These are phyloP conservation scores for Metaphire vulgaris DNA, from an alignment of 1,140 invertebrate genomes.

Conservation along the genomic window DNA sequence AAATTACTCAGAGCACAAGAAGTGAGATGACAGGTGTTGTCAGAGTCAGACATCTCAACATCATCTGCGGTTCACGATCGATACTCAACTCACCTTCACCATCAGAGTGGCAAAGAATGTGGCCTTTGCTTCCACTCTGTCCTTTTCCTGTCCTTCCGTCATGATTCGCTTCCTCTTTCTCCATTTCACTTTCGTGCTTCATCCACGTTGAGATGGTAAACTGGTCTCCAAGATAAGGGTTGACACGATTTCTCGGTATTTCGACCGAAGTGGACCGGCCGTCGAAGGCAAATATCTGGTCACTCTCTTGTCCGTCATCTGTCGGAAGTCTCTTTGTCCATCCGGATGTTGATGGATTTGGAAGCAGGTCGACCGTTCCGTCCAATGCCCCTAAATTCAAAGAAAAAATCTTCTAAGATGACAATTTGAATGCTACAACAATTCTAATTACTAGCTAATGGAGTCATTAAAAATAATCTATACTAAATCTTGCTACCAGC, in stretches of 20 bases:
- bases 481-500: too few relatives aligned
- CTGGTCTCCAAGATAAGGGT: conserved; percentile 60
- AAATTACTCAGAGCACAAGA: too few relatives aligned
- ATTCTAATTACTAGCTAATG: too few relatives aligned
- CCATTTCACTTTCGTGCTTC: conserved; percentile 67
- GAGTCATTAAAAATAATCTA: too few relatives aligned
- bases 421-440: too few relatives aligned
- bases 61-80: too few relatives aligned
- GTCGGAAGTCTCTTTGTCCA: conserved; percentile 81
- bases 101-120: conserved; percentile 89
- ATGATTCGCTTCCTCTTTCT: conserved; percentile 31
- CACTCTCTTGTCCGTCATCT: conserved; percentile 79
- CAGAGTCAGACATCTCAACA: too few relatives aligned
- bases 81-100: conserved; percentile 73
- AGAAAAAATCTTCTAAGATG: conserved; percentile 29
- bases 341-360: conserved; percentile 64
- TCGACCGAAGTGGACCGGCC: conserved; percentile 76
- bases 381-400: conserved; percentile 61
- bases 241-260: conserved; percentile 60
- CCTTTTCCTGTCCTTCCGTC: conserved; percentile 44
- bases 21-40: too few relatives aligned
- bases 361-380: conserved; percentile 73
- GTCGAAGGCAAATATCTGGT: conserved; percentile 91
- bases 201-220: conserved; percentile 91
- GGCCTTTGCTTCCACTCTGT: conserved; percentile 65